Evolutionary conservation across 2,113 vertebrate genomes (phyloP).

Genomic region (Leptosomus discolor): DNA sequence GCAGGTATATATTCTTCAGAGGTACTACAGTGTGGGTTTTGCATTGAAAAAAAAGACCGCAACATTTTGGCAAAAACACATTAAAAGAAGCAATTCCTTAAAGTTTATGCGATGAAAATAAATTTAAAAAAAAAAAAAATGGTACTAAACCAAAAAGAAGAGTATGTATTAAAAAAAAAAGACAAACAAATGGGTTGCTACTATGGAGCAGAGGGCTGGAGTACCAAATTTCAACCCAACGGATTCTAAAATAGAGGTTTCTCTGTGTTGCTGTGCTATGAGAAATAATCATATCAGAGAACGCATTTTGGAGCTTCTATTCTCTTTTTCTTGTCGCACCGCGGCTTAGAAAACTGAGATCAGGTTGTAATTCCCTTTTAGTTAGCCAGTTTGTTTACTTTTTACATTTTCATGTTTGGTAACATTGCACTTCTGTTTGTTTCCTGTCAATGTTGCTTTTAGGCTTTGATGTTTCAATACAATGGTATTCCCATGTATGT

Average conservation of each 20-base stretch:
- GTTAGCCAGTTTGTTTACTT: neutral
- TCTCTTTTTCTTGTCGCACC: neutral
- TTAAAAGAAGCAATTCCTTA: neutral
- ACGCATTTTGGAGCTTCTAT: neutral
- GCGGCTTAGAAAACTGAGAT: neutral
- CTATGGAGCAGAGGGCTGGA: neutral
- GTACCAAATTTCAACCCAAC: neutral
- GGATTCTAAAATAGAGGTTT: neutral
- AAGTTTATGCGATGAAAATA: neutral
- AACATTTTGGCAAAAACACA: neutral
- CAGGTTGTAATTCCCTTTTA: neutral
- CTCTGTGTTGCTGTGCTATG: neutral
- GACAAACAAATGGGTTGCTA: neutral
- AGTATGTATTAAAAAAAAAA: neutral
- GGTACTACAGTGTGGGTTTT: neutral
- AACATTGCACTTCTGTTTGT: neutral
- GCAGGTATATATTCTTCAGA: neutral
- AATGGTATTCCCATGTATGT: neutral
- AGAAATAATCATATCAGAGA: neutral
- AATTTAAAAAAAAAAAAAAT: neutral
- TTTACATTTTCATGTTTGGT: neutral
- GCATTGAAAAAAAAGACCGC: rapidly evolving
- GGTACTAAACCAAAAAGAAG: neutral
- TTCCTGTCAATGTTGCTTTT: neutral
- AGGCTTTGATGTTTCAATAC: neutral